Conservation (phyloP, 2,113 vertebrate species). For the Physeter macrocephalus region DNA sequence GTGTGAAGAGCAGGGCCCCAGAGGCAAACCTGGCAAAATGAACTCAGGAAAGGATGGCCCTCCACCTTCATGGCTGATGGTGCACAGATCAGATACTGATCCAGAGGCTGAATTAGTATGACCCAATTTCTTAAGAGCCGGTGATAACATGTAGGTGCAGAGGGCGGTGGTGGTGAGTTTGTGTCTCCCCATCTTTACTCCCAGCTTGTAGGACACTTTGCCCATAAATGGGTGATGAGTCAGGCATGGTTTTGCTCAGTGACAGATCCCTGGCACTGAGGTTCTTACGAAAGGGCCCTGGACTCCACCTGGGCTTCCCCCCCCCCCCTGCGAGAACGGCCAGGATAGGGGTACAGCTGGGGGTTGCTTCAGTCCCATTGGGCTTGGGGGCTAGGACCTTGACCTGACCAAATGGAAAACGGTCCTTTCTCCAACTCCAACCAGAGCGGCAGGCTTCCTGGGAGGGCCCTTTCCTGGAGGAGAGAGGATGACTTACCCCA, state of each 20-base stretch:
- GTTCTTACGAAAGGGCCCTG: background rate
- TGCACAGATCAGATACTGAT: background rate
- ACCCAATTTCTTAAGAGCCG: background rate
- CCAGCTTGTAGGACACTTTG: background rate
- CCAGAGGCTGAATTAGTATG: background rate
- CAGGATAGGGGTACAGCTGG: background rate
- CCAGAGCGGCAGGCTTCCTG: background rate
- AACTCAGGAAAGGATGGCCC: background rate
- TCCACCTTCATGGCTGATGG: too few species aligned
- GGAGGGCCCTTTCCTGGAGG: background rate
- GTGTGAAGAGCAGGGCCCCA: background rate
- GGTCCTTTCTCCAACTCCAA: background rate
- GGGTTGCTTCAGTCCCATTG: background rate
- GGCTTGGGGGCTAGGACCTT: background rate
- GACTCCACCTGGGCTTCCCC: background rate
- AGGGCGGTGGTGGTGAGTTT: background rate
- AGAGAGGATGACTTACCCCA: background rate
- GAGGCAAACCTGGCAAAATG: background rate
- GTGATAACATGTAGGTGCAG: background rate
- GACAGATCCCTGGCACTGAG: background rate
- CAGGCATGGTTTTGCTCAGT: background rate
- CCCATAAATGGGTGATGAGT: background rate
- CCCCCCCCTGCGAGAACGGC: background rate
- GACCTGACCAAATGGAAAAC: background rate
- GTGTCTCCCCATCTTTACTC: accelerated